phyloP scores from a whole-genome alignment of 2,888 invertebrate genomes.

The Volucella inanis region DNA sequence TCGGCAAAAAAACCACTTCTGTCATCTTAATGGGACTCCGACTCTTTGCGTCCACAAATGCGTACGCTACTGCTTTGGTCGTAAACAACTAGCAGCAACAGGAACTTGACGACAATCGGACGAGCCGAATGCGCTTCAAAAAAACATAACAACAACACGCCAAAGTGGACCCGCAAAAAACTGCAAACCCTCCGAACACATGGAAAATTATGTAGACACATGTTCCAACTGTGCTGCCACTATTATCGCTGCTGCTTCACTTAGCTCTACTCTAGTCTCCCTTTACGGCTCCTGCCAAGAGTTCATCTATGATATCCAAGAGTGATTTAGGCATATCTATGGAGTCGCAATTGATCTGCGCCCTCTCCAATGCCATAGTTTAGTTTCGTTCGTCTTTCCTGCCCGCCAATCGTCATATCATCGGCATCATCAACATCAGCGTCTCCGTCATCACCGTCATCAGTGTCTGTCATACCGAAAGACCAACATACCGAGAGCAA shows the following conservation, averaged over 20 bases:
- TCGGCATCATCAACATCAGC: constrained; percentile 60
- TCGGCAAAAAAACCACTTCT: constrained; percentile 68
- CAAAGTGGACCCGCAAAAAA: constrained; percentile 47
- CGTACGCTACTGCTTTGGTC: constrained; percentile 66
- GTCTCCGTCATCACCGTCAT: constrained; percentile 64
- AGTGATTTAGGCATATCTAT: constrained; percentile 63
- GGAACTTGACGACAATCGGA: constrained; percentile 69
- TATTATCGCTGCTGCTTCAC: constrained; percentile 33
- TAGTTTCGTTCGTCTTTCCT: not conserved
- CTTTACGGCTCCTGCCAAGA: constrained; percentile 15
- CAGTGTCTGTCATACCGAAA: constrained; percentile 65
- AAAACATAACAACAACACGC: constrained; percentile 73
- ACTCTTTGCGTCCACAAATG: constrained; percentile 64
- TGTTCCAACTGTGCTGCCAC: constrained; percentile 67
- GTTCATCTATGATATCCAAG: constrained; percentile 62
- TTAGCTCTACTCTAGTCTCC: not conserved
- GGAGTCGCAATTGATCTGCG: constrained; percentile 68
- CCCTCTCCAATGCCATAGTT: constrained; percentile 25
- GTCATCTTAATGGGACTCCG: constrained; percentile 73
- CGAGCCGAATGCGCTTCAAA: constrained; percentile 62
- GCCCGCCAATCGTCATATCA: constrained; percentile 33
- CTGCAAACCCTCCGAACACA: constrained; percentile 69
- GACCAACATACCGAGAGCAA: constrained; percentile 69
- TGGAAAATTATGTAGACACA: constrained; percentile 75
- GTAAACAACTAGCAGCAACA: constrained; percentile 64